Base-by-base conservation (phyloP, 2,113 vertebrate genomes). In the Chinchilla lanigera region DNA sequence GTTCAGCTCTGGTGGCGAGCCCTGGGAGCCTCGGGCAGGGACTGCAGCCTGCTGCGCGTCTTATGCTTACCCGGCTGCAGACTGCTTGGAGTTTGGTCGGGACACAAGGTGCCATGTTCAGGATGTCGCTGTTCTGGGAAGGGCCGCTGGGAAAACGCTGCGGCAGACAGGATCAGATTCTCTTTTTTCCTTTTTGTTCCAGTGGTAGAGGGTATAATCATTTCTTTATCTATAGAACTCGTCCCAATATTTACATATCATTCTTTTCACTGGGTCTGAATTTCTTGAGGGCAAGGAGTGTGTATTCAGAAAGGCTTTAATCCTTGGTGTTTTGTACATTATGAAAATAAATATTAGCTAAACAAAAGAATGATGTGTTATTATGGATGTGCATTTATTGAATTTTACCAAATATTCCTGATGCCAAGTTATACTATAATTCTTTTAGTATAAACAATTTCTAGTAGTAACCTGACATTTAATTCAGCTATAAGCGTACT, bases 241-340 rank as follows among this genome's bases (percentile, higher is more conserved):
- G 50, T 44, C 50, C 30, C 50, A 63, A 35, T 77, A 58, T 88
- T 38, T 85, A 47, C 5, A 71, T 78, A 11, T 67, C 17, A 96
- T 84, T 93, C 61, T 93, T 30, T 44, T 87, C 88, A 83, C 20
- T 61, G 26, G 38, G 41, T 90, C 60, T 96, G 24, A 80, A 33
- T 87, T 97, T 87, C 30, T 87, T 92, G 35, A 83, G 47, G 60
- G 7, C 33, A 73, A 38, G 26, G 33, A 86, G 65, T 83, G 13
- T 19, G 22, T 83, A 65, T 56, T 94, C 71, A 96, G 67, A 82
- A 80, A 69, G 47, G 8, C 95, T 94, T 95, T 94, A 83, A 94
- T 92, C 7, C 6, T 60, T 20, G 50, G 0, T 69, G 20, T 84
- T 86, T 90, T 84, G 17, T 47, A 60, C 2, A 75, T 30, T 28